A percentile compares a stretch with the other conserved stretches of the same genome.
Evolutionary conservation across 2,113 vertebrate species (phyloP).

Genomic region (Thymallus thymallus): DNA sequence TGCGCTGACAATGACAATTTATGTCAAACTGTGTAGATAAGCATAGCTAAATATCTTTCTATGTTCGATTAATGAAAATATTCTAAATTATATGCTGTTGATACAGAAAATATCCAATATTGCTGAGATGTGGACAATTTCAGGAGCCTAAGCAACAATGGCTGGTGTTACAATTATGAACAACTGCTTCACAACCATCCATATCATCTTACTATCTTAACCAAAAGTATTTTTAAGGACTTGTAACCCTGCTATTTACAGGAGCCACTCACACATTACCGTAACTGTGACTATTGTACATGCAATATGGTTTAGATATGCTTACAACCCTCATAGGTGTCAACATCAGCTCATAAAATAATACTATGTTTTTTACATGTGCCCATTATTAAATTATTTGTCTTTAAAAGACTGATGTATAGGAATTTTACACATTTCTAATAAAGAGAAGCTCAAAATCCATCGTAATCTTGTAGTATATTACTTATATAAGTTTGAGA

Average conservation of each 20-base stretch:
- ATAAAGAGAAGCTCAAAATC: conserved; percentile 67
- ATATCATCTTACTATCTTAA: too few relatives aligned
- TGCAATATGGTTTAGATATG: background rate
- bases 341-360: background rate
- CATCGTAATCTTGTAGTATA: background rate
- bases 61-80: conserved; percentile 30
- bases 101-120: conserved; percentile 10
- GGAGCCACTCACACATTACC: conserved; percentile 5
- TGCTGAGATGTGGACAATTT: conserved; percentile 27
- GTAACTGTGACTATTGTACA: conserved; percentile 4
- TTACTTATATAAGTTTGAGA: background rate
- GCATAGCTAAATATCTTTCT: conserved; percentile 25
- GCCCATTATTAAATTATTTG: conserved; percentile 82
- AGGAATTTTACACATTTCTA: conserved; percentile 76
- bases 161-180: background rate
- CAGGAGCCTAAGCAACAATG: conserved; percentile 17
- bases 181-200: background rate
- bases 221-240: background rate
- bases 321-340: conserved; percentile 2
- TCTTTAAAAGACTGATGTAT: conserved; percentile 78
- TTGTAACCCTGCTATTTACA: background rate
- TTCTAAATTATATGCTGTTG: conserved; percentile 34
- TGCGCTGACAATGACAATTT: conserved; percentile 43
- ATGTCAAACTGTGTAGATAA: conserved; percentile 46
- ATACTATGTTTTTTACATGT: background rate